Evolutionary conservation across 2,797 vertebrate genomes (phyloP).

Genomic region (Acomys russatus): DNA sequence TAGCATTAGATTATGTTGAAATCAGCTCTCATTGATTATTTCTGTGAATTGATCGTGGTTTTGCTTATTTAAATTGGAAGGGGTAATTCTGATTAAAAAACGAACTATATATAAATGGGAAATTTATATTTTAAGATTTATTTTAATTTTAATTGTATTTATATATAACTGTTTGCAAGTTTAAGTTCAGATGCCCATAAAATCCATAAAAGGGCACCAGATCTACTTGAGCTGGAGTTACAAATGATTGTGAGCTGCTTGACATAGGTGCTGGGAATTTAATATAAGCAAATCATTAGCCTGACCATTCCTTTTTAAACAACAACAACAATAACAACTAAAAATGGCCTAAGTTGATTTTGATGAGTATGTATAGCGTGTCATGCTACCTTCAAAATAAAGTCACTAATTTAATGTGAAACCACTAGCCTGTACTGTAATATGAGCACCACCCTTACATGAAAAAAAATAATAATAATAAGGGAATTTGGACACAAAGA

Average conservation of each 20-base stretch:
- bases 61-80: slow-evolving; percentile 20
- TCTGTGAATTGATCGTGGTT: background rate
- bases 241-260: background rate
- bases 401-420: background rate
- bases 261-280: background rate
- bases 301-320: background rate
- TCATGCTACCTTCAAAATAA: background rate
- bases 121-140: background rate
- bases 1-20: background rate
- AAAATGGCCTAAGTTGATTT: background rate
- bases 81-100: background rate
- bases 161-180: background rate
- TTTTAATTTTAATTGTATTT: background rate
- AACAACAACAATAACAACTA: background rate
- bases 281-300: background rate
- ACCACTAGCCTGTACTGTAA: background rate
- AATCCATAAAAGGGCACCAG: background rate
- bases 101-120: background rate
- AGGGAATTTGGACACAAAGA: background rate
- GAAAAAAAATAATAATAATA: background rate
- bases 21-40: background rate
- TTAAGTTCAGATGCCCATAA: background rate
- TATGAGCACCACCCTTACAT: background rate
- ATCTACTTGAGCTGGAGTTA: background rate
- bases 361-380: background rate